Evolutionary conservation across 1,140 invertebrate species (phyloP).

Genomic region (Neocloeon triangulifer): DNA sequence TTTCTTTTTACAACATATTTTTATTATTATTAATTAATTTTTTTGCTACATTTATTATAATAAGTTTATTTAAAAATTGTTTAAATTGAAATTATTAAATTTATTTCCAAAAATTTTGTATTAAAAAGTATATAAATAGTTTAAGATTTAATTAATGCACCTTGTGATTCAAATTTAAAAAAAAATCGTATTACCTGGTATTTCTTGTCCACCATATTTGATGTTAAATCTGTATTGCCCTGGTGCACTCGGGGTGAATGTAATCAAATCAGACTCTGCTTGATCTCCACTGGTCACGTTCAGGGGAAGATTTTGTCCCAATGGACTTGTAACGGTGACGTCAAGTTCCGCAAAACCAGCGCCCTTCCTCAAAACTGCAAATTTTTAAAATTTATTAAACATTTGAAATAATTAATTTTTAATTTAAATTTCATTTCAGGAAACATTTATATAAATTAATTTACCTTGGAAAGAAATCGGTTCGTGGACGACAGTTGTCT

Average conservation of each 20-base stretch:
- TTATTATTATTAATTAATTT: no score
- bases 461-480: conserved; percentile 62
- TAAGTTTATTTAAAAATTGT: no score
- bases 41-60: no score
- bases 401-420: no score
- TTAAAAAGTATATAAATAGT: no score
- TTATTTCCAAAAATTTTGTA: no score
- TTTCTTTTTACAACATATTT: no score
- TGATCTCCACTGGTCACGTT: conserved; percentile 53
- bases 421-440: no score
- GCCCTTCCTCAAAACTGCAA: conserved; percentile 57
- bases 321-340: conserved; percentile 67
- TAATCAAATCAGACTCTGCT: conserved; percentile 44
- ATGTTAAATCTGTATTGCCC: conserved; percentile 78
- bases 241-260: conserved; percentile 66
- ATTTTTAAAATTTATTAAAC: conserved; percentile 10
- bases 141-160: no score
- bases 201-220: conserved; percentile 56
- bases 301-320: conserved; percentile 65
- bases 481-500: conserved; percentile 61
- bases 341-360: conserved; percentile 79
- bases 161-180: no score
- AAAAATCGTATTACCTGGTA: conserved; percentile 23
- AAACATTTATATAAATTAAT: conserved; percentile 9
- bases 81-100: not conserved